Evolutionary conservation across 2,797 vertebrate genomes (phyloP).

Genomic region (Vultur gryphus): DNA sequence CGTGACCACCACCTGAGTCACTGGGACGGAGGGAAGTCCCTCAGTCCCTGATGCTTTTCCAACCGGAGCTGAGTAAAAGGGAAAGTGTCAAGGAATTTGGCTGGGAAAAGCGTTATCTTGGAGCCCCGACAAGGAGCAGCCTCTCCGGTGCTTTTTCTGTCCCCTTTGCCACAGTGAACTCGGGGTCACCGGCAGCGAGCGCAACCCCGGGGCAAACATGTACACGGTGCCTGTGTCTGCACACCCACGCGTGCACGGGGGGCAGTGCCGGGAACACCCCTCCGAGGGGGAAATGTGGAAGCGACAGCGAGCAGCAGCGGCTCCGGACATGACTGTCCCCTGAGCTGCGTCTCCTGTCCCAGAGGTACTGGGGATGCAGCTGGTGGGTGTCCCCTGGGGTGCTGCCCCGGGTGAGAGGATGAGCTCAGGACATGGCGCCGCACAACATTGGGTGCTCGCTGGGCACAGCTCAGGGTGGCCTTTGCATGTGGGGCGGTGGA

Average conservation of each 20-base stretch:
- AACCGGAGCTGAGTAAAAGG: slow-evolving; percentile 59
- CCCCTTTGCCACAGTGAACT: slow-evolving; percentile 64
- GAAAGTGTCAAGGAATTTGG: slow-evolving; percentile 59
- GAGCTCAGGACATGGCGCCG: neutral
- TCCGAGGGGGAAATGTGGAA: accelerated
- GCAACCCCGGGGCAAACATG: neutral
- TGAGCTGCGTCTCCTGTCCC: neutral
- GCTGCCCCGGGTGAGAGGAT: neutral
- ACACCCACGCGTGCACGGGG: accelerated
- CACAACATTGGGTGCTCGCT: neutral
- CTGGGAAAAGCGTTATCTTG: neutral
- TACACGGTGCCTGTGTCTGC: neutral
- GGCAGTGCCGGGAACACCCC: accelerated
- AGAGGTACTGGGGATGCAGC: no score
- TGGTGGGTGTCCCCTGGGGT: neutral
- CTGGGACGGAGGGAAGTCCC: slow-evolving; percentile 61
- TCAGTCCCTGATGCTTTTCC: slow-evolving; percentile 45
- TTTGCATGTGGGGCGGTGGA: neutral
- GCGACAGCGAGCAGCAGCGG: accelerated
- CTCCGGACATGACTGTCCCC: accelerated
- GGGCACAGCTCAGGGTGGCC: neutral
- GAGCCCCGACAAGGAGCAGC: neutral
- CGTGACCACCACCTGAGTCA: slow-evolving; percentile 72
- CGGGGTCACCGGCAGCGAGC: neutral
- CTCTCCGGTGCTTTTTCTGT: neutral